A percentile compares a stretch with the other conserved stretches of the same genome.
These are phyloP conservation scores for Distichodus sexfasciatus DNA, from an alignment of 2,797 vertebrate species.

Conservation along the genomic window DNA sequence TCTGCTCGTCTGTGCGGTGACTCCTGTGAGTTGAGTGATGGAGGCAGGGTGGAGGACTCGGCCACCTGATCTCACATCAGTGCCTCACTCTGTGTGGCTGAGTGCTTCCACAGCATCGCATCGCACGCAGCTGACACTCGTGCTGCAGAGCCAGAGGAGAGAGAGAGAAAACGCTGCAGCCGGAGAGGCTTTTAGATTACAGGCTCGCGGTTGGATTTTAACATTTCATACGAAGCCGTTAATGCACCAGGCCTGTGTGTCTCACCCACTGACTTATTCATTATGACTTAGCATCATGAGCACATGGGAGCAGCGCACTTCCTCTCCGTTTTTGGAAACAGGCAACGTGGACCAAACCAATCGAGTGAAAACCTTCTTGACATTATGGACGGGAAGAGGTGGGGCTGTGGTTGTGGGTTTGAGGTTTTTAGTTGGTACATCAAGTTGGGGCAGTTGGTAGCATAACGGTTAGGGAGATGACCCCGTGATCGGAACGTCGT, in stretches of 20 bases:
- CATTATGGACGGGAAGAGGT: no score
- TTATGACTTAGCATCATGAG: constrained; percentile 55
- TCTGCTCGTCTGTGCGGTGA: background rate
- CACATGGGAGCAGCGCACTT: constrained; percentile 32
- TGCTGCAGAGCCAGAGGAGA: constrained; percentile 57
- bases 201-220: constrained; percentile 61
- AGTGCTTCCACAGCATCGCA: no score
- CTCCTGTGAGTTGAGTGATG: constrained; percentile 30
- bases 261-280: constrained; percentile 68
- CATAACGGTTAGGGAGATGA: no score
- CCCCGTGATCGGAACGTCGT: no score
- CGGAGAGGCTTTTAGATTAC: constrained; percentile 59
- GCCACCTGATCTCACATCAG: constrained; percentile 28
- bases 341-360: constrained; percentile 5
- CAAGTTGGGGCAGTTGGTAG: no score
- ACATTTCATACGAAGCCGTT: constrained; percentile 68
- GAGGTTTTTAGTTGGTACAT: constrained; percentile 7
- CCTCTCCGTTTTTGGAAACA: constrained; percentile 24
- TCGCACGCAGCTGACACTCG: constrained; percentile 72
- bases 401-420: background rate
- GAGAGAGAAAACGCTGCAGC: constrained; percentile 52
- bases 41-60: background rate
- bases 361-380: background rate
- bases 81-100: no score
- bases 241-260: constrained; percentile 63